Percentiles rank a stretch among this genome's conserved stretches.
These are phyloP conservation scores for Alectoris magna DNA, from an alignment of 2,797 vertebrate species.

Conservation along the genomic window DNA sequence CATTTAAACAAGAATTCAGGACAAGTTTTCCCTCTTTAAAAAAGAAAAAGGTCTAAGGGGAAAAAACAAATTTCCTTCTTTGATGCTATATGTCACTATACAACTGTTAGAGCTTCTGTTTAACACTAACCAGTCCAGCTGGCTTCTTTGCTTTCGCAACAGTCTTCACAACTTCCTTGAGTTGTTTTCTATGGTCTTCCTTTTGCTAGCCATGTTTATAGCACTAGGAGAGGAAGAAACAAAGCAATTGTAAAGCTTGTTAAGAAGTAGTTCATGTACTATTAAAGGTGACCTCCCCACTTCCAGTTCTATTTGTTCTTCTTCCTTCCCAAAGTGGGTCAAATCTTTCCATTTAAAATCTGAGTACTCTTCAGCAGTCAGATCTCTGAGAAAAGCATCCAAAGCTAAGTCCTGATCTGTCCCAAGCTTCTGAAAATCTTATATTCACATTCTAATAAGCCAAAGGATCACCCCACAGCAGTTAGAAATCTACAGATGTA, in stretches of 20 bases:
- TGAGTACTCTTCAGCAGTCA: slow-evolving; percentile 43
- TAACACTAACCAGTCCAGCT: slow-evolving; percentile 81
- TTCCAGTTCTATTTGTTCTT: slow-evolving; percentile 87
- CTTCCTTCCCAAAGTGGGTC: slow-evolving; percentile 74
- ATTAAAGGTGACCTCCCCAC: slow-evolving; percentile 80
- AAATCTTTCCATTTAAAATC: slow-evolving; percentile 67
- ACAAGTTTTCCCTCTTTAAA: slow-evolving; percentile 64
- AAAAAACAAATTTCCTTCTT: slow-evolving; percentile 50
- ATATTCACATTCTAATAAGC: not conserved
- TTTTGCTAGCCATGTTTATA: slow-evolving; percentile 85
- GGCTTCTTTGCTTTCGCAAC: slow-evolving; percentile 88
- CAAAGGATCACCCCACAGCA: not conserved
- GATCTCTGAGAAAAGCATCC: not conserved
- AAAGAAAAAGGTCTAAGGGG: slow-evolving; percentile 41
- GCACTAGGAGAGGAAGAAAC: slow-evolving; percentile 81
- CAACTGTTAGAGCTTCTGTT: slow-evolving; percentile 31
- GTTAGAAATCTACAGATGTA: not conserved
- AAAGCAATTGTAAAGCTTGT: slow-evolving; percentile 80
- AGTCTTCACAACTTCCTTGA: slow-evolving; percentile 88
- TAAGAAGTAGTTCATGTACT: slow-evolving; percentile 66
- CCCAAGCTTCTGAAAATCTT: not conserved
- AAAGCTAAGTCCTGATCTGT: slow-evolving; percentile 22
- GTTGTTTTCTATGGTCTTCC: slow-evolving; percentile 87
- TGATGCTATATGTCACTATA: slow-evolving; percentile 18
- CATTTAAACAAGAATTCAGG: slow-evolving; percentile 68